Evolutionary conservation across 2,888 invertebrate species (phyloP).

Genomic region (Sphecodes monilicornis): DNA sequence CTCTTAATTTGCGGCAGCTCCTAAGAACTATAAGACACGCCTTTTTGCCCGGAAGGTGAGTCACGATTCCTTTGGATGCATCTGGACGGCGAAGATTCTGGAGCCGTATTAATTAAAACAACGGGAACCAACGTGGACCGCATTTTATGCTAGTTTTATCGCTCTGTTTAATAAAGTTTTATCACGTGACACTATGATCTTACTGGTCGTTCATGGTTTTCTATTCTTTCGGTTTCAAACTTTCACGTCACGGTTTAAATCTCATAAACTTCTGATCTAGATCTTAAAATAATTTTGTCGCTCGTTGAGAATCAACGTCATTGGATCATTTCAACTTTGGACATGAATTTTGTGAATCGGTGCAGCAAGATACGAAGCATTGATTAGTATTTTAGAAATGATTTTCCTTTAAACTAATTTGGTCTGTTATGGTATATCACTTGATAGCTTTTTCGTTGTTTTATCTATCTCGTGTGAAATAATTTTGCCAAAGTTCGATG

Average conservation of each 20-base stretch:
- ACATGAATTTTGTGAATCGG: too few relatives aligned
- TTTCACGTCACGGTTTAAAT: slow-evolving; percentile 25
- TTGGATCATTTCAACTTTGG: too few relatives aligned
- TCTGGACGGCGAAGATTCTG: neutral
- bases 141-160: slow-evolving; percentile 27
- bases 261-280: slow-evolving; percentile 15
- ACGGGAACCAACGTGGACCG: slow-evolving; percentile 20
- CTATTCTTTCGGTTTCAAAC: slow-evolving; percentile 14
- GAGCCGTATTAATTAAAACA: slow-evolving; percentile 43
- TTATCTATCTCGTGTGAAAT: too few relatives aligned
- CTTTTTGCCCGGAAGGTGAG: neutral
- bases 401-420: too few relatives aligned
- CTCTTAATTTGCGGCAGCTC: neutral
- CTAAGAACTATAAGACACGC: neutral
- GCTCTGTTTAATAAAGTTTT: slow-evolving; percentile 44
- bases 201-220: slow-evolving; percentile 15
- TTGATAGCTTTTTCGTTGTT: too few relatives aligned
- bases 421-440: too few relatives aligned
- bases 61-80: neutral
- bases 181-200: slow-evolving; percentile 21
- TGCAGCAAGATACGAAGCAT: too few relatives aligned
- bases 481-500: too few relatives aligned
- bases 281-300: neutral
- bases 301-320: neutral
- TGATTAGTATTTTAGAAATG: too few relatives aligned